A percentile compares a stretch with the other conserved stretches of the same genome.
These are phyloP conservation scores for Sinosuthora webbiana DNA, from an alignment of 2,113 vertebrate species.

Conservation along the genomic window DNA sequence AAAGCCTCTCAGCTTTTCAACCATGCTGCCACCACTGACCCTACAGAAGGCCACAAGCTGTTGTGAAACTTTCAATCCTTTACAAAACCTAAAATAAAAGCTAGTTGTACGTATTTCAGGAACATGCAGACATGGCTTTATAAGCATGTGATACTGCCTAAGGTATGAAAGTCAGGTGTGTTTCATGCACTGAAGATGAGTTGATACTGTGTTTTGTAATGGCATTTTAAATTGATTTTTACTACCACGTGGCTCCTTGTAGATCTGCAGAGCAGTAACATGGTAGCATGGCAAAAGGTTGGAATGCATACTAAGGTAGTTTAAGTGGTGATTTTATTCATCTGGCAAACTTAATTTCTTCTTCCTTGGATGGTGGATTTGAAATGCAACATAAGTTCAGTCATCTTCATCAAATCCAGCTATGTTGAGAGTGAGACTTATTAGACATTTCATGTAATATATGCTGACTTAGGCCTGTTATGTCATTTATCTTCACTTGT, in stretches of 20 bases:
- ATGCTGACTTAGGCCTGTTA: slow-evolving; percentile 12
- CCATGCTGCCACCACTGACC: not conserved
- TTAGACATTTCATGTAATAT: slow-evolving; percentile 51
- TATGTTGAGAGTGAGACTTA: slow-evolving; percentile 13
- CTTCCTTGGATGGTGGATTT: not conserved
- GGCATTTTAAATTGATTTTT: not conserved
- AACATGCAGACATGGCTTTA: not conserved
- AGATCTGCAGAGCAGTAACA: not conserved
- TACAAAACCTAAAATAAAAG: not conserved
- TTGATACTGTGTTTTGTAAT: not conserved
- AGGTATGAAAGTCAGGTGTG: not conserved
- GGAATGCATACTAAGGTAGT: not conserved
- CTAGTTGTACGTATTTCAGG: not conserved
- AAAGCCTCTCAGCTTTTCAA: not conserved
- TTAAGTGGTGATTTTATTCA: not conserved
- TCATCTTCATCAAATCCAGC: slow-evolving; percentile 26
- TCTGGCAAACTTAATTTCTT: not conserved
- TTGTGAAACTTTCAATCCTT: not conserved
- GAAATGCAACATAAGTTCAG: not conserved
- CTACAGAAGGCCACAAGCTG: not conserved
- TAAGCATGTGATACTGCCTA: not conserved
- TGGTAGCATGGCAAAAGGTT: not conserved
- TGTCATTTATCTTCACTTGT: slow-evolving; percentile 59
- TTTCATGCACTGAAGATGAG: not conserved
- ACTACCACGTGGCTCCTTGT: not conserved